phyloP scores from a whole-genome alignment of 2,888 invertebrate genomes.

The Volucella bombylans region DNA sequence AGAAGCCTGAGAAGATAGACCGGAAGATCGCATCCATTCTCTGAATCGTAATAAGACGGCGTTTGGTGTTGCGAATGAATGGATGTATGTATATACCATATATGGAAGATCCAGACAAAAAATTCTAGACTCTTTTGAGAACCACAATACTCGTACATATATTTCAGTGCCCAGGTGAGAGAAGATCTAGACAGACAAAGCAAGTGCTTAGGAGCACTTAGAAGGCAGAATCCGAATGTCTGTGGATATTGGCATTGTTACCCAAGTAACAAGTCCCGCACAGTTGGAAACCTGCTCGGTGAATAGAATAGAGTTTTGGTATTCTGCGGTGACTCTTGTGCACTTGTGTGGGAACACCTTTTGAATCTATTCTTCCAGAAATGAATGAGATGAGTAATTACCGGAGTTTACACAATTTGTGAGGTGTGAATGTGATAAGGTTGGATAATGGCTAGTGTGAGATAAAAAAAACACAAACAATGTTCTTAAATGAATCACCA shows the following conservation, averaged over 20 bases:
- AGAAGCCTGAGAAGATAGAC: slow-evolving; percentile 41
- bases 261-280: slow-evolving; percentile 10
- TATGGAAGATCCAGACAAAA: slow-evolving; percentile 8
- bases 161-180: slow-evolving; percentile 9
- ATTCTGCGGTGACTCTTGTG: slow-evolving; percentile 40
- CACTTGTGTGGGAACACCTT: slow-evolving; percentile 31
- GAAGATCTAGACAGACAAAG: slow-evolving; percentile 18
- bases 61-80: slow-evolving; percentile 10
- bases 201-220: slow-evolving; percentile 1
- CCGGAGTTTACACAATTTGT: slow-evolving; percentile 9
- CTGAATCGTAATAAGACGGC: slow-evolving; percentile 10
- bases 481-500: too few relatives aligned
- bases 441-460: not conserved
- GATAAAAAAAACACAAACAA: too few relatives aligned
- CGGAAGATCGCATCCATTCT: slow-evolving; percentile 49
- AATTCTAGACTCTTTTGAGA: slow-evolving; percentile 18
- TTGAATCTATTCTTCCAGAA: not conserved
- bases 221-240: not conserved
- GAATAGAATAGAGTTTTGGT: slow-evolving; percentile 14
- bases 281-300: slow-evolving; percentile 14
- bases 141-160: not conserved
- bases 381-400: slow-evolving; percentile 39
- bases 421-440: slow-evolving; percentile 25
- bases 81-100: not conserved
- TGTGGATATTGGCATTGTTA: slow-evolving; percentile 16